Percentiles rank a stretch among this genome's conserved stretches.
These are phyloP conservation scores for Cossypha caffra DNA, from an alignment of 2,797 vertebrate species.

Conservation along the genomic window DNA sequence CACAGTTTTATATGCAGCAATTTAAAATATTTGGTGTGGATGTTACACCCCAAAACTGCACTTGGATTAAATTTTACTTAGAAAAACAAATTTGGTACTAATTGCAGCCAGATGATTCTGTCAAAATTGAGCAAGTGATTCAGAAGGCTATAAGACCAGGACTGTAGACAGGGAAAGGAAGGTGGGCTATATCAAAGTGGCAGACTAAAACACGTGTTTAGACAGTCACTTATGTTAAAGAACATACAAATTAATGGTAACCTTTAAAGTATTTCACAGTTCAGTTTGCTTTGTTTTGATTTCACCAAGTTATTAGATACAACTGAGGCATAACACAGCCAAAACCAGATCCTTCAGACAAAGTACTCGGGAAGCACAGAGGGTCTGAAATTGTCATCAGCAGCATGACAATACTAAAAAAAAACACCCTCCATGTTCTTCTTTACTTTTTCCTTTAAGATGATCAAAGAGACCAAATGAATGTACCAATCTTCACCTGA, in stretches of 20 bases:
- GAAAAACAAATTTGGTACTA: not conserved
- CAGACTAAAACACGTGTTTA: not conserved
- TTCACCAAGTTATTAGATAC: not conserved
- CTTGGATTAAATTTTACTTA: not conserved
- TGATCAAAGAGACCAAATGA: not conserved
- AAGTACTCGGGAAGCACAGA: not conserved
- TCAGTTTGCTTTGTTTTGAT: not conserved
- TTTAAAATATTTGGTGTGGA: not conserved
- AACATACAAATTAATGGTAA: not conserved
- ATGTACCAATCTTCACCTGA: not conserved
- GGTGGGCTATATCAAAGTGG: accelerated
- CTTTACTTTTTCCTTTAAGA: not conserved
- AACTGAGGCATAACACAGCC: not conserved
- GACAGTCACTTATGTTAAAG: not conserved
- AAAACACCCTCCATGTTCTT: accelerated
- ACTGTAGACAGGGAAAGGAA: not conserved
- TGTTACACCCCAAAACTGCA: not conserved
- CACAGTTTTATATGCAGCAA: not conserved
- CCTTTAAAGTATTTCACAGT: not conserved
- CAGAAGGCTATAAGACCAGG: not conserved
- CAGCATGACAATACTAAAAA: not conserved
- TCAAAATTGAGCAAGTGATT: not conserved
- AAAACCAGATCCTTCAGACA: not conserved
- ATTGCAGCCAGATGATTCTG: not conserved
- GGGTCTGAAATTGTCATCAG: not conserved